phyloP scores from a whole-genome alignment of 2,888 invertebrate genomes.

The Eulithis prunata region DNA sequence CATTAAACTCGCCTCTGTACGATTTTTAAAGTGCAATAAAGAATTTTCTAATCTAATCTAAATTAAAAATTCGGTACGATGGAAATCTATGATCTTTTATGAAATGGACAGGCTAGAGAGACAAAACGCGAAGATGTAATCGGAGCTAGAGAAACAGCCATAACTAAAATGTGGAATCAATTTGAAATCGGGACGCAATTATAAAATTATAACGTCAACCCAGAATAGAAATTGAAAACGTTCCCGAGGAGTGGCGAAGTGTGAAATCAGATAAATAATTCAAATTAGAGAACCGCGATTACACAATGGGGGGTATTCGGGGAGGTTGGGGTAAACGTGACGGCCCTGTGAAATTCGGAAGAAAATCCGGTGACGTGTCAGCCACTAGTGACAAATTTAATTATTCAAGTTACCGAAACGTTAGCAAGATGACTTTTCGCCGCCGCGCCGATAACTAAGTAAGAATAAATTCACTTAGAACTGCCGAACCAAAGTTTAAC shows the following conservation, averaged over 20 bases:
- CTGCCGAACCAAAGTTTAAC: slow-evolving; percentile 82
- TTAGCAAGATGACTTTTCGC: slow-evolving; percentile 82
- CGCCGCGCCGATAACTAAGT: slow-evolving; percentile 82
- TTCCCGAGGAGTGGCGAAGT: slow-evolving; percentile 55
- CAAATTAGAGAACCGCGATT: slow-evolving; percentile 78
- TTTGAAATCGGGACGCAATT: slow-evolving; percentile 34
- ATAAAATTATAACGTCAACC: slow-evolving; percentile 36
- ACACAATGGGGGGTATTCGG: slow-evolving; percentile 64
- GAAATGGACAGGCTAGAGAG: too few relatives aligned
- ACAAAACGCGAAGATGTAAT: too few relatives aligned
- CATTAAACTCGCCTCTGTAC: too few relatives aligned
- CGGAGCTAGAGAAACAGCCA: too few relatives aligned
- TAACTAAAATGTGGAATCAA: slow-evolving; percentile 20
- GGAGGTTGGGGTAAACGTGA: slow-evolving; percentile 67
- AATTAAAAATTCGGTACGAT: too few relatives aligned
- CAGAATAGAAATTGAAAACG: slow-evolving; percentile 46
- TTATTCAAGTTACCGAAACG: slow-evolving; percentile 83
- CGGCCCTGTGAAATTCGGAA: slow-evolving; percentile 72
- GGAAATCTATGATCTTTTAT: too few relatives aligned
- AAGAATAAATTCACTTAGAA: slow-evolving; percentile 83
- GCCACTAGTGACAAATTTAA: slow-evolving; percentile 82
- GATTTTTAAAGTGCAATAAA: too few relatives aligned
- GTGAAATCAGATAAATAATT: slow-evolving; percentile 82
- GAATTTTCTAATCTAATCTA: too few relatives aligned
- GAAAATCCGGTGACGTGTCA: slow-evolving; percentile 81